phyloP scores from a whole-genome alignment of 2,888 invertebrate genomes.

The Lydus trimaculatus region DNA sequence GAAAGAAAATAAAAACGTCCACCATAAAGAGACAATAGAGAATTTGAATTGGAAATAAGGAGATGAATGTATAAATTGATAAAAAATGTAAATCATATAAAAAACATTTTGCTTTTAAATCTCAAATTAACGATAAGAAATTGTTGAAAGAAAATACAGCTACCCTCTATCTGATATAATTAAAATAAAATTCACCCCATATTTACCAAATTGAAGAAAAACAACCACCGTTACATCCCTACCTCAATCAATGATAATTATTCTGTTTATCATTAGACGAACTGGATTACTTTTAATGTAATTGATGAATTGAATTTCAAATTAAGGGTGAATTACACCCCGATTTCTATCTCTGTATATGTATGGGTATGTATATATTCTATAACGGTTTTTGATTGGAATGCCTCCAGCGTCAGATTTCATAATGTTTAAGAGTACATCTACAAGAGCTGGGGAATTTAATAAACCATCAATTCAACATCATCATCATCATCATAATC shows the following conservation, averaged over 20 bases:
- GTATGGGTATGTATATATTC: too few relatives aligned
- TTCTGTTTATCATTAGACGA: too few relatives aligned
- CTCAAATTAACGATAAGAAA: background rate
- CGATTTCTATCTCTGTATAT: too few relatives aligned
- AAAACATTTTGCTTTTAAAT: background rate
- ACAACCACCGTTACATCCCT: too few relatives aligned
- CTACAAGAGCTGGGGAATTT: background rate
- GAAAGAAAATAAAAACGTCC: background rate
- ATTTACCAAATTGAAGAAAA: too few relatives aligned
- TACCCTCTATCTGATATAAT: too few relatives aligned
- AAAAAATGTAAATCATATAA: background rate
- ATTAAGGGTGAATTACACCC: background rate
- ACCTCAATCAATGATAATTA: too few relatives aligned
- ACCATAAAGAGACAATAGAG: conserved; percentile 4
- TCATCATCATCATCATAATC: background rate
- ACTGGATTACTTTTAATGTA: too few relatives aligned
- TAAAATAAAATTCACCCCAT: too few relatives aligned
- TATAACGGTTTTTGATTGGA: background rate
- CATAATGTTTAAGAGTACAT: background rate
- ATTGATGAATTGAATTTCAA: background rate
- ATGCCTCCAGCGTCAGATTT: background rate
- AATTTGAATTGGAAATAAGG: conserved; percentile 27
- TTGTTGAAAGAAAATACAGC: too few relatives aligned
- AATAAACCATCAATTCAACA: background rate
- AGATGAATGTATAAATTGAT: background rate